These are phyloP conservation scores for Ophion ellenae DNA, from an alignment of 2,888 invertebrate genomes.

Conservation along the genomic window DNA sequence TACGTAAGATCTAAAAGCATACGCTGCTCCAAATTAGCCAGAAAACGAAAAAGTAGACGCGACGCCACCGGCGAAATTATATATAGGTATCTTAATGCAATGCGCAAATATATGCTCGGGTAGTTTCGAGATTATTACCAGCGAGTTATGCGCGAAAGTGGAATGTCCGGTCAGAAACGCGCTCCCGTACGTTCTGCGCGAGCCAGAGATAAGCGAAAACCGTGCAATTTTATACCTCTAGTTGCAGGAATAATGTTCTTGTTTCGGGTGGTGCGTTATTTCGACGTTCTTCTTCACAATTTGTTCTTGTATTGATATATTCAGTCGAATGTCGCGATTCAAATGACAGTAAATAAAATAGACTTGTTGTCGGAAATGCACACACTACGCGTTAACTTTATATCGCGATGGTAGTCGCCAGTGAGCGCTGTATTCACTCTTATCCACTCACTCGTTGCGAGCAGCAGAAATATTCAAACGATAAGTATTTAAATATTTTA, in stretches of 20 bases:
- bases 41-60: constrained; percentile 44
- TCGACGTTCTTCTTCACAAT: neutral
- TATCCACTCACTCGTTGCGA: too few relatives aligned
- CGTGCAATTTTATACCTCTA: constrained; percentile 29
- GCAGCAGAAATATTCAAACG: too few relatives aligned
- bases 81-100: constrained; percentile 15
- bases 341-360: too few relatives aligned
- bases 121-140: constrained; percentile 59
- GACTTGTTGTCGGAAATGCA: too few relatives aligned
- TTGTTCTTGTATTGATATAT: neutral
- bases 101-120: constrained; percentile 25
- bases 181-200: constrained; percentile 8
- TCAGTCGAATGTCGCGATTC: too few relatives aligned
- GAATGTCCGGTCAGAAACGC: constrained; percentile 65
- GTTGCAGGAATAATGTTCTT: neutral
- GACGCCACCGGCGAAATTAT: constrained; percentile 25
- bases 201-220: constrained; percentile 27
- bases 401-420: too few relatives aligned
- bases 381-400: too few relatives aligned
- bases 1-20: neutral
- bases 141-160: constrained; percentile 62
- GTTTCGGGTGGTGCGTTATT: neutral
- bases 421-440: too few relatives aligned
- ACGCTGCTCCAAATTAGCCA: constrained; percentile 40
- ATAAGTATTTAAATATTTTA: too few relatives aligned